Conservation (phyloP, 2,797 vertebrate genomes). For the Siniperca undulata region DNA sequence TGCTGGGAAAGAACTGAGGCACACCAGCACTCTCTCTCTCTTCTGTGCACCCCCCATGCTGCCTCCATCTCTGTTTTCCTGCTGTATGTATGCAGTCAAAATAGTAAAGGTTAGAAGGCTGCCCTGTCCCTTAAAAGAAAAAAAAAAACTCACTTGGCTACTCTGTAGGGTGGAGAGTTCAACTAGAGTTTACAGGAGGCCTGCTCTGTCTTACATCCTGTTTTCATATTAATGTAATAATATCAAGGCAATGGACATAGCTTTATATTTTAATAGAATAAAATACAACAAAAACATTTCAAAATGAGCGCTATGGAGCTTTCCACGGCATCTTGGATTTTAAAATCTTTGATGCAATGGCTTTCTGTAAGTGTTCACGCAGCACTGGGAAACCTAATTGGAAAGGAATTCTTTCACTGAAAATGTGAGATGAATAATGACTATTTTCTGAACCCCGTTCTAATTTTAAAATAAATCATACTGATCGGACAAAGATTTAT, state of each 20-base stretch:
- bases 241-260: background rate
- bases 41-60: background rate
- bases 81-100: slow-evolving; percentile 20
- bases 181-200: slow-evolving; percentile 31
- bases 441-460: background rate
- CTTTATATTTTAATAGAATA: background rate
- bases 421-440: slow-evolving; percentile 1
- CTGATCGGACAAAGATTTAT: background rate
- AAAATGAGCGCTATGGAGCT: background rate
- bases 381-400: background rate
- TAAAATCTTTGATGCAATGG: background rate
- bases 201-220: slow-evolving; percentile 40
- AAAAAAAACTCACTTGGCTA: slow-evolving; percentile 4
- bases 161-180: slow-evolving; percentile 30
- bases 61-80: slow-evolving; percentile 5
- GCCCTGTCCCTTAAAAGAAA: slow-evolving; percentile 20
- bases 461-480: background rate
- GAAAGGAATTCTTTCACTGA: background rate
- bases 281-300: background rate
- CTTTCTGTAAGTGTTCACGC: background rate
- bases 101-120: slow-evolving; percentile 30
- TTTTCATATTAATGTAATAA: slow-evolving; percentile 37
- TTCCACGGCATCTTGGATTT: background rate
- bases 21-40: background rate
- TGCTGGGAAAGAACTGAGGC: background rate